Base-by-base conservation (phyloP, 2,888 invertebrate species). In the Biston betularia region DNA sequence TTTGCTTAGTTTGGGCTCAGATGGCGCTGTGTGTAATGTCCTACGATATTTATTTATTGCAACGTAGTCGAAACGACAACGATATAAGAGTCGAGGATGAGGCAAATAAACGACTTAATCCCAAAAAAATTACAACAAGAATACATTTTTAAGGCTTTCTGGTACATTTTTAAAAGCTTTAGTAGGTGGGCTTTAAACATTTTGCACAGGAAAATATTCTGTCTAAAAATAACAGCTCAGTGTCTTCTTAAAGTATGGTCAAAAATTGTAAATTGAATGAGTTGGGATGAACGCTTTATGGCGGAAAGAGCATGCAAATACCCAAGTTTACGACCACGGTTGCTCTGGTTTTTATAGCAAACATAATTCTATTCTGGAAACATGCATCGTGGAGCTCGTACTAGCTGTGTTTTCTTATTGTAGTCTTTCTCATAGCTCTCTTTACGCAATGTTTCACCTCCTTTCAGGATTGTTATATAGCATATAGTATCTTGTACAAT, bases 251-350 rank as follows among this genome's bases (percentile, higher is more conserved):
- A 50, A 48, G 58, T 48, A 55, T 65, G 59, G 59, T 42, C 64
- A 65, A 65, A 71, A 67, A 66, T 69, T 69, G 63, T 63, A 60
- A 63, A 67, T 57, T 67, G 65, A 53, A 64, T 66, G 64, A 63
- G 49, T 50, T 68, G 58, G 65, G 67, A 55, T 46, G 54, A 55
- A 64, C 44, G 40, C 42, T 59, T 72, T 68, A 46, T 45, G 63
- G 57, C 57, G 55, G 66, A 49, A 61, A 38, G 63, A 58, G 55
- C 49, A 72, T 72, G 70, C 72, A 68, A 72, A 72, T 70, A 42
- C 10, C 48, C 35, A 40, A 65, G 35, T 65, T 65, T 65, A 65
- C 44, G 48, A 59, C 42, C 24, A n/a, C 14, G 48, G 35, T 38
- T 35, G 48, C 40, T 58, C 49, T 58, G 58, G 40, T 49, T 58